Percentiles rank a stretch among this genome's conserved stretches.
Evolutionary conservation across 2,113 vertebrate genomes (phyloP).

Genomic region (Sarotherodon lohbergeri): DNA sequence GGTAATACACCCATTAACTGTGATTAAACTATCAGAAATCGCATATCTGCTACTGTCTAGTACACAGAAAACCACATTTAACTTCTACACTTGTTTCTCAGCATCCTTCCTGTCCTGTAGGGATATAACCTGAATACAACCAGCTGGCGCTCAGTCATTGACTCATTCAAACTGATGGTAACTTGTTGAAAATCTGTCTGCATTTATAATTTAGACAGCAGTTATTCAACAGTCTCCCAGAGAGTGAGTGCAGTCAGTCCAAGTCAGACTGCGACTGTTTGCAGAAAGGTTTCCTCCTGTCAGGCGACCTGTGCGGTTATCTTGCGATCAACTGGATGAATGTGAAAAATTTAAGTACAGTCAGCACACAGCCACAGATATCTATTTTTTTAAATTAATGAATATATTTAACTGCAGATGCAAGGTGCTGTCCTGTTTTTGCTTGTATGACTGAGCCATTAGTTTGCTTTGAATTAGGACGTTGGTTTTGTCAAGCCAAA

Average conservation of each 20-base stretch:
- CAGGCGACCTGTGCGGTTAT: neutral
- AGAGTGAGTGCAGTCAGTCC: neutral
- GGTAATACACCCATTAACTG: neutral
- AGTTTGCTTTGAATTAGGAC: neutral
- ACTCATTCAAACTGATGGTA: neutral
- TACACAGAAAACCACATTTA: neutral
- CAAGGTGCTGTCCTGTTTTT: neutral
- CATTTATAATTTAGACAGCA: neutral
- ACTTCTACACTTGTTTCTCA: neutral
- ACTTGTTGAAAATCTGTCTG: neutral
- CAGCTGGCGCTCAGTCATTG: neutral
- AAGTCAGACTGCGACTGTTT: neutral
- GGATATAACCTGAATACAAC: neutral
- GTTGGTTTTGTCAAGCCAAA: accelerated
- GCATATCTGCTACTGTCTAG: accelerated
- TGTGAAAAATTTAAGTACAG: neutral
- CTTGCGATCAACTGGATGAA: accelerated
- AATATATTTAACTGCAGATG: neutral
- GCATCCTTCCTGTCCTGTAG: neutral
- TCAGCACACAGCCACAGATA: neutral
- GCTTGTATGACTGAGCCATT: neutral
- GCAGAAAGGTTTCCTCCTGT: neutral
- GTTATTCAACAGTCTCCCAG: neutral
- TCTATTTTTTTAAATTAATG: neutral
- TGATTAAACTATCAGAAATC: neutral